Evolutionary conservation across 2,888 invertebrate genomes (phyloP).

Genomic region (Uloborus plumipes): DNA sequence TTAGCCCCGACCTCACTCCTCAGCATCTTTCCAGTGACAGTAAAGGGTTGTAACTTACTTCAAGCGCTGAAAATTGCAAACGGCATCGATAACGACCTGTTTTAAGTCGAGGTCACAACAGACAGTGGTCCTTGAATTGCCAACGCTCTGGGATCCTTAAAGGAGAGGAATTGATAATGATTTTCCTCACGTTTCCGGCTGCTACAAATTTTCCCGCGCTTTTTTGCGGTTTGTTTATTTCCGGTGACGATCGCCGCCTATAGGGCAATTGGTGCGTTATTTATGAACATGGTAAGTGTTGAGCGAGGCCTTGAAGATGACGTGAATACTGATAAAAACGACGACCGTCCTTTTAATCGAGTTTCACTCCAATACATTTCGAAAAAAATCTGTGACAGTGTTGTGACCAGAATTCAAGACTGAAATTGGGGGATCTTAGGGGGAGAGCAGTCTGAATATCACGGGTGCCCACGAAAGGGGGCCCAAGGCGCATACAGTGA

Average conservation of each 20-base stretch:
- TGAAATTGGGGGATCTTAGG: no score
- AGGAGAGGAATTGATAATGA: conserved; percentile 26
- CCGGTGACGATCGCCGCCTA: conserved; percentile 3
- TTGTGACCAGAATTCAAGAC: no score
- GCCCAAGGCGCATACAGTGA: no score
- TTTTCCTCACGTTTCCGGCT: conserved; percentile 46
- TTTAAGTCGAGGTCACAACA: conserved; percentile 30
- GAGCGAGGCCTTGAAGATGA: no score
- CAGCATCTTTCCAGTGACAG: conserved; percentile 17
- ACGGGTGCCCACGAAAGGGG: no score
- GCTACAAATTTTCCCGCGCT: conserved; percentile 32
- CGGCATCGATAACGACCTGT: conserved; percentile 42
- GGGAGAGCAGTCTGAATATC: no score
- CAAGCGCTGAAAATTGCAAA: conserved; percentile 30
- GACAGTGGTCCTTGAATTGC: conserved; percentile 39
- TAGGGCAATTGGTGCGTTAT: no score
- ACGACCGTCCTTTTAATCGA: no score
- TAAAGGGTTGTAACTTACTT: conserved; percentile 25
- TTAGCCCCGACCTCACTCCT: conserved; percentile 1
- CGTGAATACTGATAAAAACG: no score
- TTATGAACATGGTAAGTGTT: no score
- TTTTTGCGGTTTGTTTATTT: conserved; percentile 23
- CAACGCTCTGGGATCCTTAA: conserved; percentile 18
- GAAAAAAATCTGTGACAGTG: no score
- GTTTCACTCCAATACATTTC: no score